A percentile compares a stretch with the other conserved stretches of the same genome.
These are phyloP conservation scores for Cheilosia scutellata DNA, from an alignment of 2,888 invertebrate species.

Conservation along the genomic window DNA sequence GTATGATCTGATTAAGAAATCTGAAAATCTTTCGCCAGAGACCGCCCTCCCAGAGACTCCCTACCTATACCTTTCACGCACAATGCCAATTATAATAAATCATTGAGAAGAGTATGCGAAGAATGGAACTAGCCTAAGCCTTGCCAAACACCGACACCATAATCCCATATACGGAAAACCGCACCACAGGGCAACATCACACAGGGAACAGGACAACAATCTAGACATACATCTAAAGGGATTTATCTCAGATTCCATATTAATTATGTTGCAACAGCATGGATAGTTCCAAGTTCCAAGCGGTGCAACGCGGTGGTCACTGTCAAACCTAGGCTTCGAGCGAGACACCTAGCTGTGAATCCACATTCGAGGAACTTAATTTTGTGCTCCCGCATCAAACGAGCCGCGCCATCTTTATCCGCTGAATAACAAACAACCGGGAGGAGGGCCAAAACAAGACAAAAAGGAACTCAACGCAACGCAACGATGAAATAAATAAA, in stretches of 20 bases:
- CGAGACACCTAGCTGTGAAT: slow-evolving; percentile 71
- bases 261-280: slow-evolving; percentile 60
- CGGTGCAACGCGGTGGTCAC: slow-evolving; percentile 58
- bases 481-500: slow-evolving; percentile 71
- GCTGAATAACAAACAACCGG: slow-evolving; percentile 62
- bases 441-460: slow-evolving; percentile 28
- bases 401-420: slow-evolving; percentile 41
- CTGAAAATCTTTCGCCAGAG: slow-evolving; percentile 31
- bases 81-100: slow-evolving; percentile 66
- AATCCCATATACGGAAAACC: background rate
- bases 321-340: slow-evolving; percentile 62
- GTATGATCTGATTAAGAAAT: slow-evolving; percentile 57
- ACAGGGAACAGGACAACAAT: background rate
- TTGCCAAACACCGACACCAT: slow-evolving; percentile 1
- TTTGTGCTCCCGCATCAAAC: slow-evolving; percentile 65
- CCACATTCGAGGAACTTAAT: slow-evolving; percentile 72
- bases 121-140: slow-evolving; percentile 45
- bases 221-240: slow-evolving; percentile 15
- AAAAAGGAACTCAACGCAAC: slow-evolving; percentile 51
- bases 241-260: slow-evolving; percentile 61
- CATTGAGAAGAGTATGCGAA: slow-evolving; percentile 44
- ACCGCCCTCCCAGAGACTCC: slow-evolving; percentile 27
- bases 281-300: slow-evolving; percentile 26
- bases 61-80: slow-evolving; percentile 20
- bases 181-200: background rate